Conservation (phyloP, 2,113 vertebrate genomes). For the Crocuta crocuta region DNA sequence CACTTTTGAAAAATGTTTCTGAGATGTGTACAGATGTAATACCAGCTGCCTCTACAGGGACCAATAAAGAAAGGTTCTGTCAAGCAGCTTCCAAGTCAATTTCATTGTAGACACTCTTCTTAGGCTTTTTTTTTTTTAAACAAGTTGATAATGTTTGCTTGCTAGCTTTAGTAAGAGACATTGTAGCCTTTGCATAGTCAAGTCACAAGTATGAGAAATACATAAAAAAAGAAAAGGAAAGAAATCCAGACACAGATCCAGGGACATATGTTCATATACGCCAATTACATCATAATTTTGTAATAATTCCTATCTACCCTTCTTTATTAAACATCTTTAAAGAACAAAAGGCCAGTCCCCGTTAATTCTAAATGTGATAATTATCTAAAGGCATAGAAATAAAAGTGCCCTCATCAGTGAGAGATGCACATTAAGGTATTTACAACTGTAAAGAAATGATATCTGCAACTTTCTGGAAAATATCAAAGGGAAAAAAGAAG, state of each 20-base stretch:
- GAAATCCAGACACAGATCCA: background rate
- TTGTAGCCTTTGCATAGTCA: background rate
- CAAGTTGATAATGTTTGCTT: constrained; percentile 53
- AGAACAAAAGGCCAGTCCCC: background rate
- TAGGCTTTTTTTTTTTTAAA: background rate
- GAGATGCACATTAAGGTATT: background rate
- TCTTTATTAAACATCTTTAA: background rate
- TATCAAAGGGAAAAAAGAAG: background rate
- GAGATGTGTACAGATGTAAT: constrained; percentile 64
- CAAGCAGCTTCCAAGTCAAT: background rate
- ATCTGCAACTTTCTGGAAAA: background rate
- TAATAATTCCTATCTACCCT: background rate
- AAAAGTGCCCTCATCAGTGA: background rate
- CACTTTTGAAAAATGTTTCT: constrained; percentile 69
- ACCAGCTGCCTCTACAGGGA: constrained; percentile 39
- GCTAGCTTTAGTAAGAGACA: constrained; percentile 24
- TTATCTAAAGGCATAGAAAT: background rate
- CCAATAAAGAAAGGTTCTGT: background rate
- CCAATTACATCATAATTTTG: constrained; percentile 8
- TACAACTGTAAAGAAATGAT: background rate
- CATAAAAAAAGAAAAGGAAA: constrained; percentile 23
- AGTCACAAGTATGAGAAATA: constrained; percentile 21
- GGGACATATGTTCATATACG: background rate
- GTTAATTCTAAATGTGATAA: background rate
- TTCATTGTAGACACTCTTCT: background rate